Evolutionary conservation across 2,888 invertebrate genomes (phyloP).

Genomic region (Penaeus monodon): DNA sequence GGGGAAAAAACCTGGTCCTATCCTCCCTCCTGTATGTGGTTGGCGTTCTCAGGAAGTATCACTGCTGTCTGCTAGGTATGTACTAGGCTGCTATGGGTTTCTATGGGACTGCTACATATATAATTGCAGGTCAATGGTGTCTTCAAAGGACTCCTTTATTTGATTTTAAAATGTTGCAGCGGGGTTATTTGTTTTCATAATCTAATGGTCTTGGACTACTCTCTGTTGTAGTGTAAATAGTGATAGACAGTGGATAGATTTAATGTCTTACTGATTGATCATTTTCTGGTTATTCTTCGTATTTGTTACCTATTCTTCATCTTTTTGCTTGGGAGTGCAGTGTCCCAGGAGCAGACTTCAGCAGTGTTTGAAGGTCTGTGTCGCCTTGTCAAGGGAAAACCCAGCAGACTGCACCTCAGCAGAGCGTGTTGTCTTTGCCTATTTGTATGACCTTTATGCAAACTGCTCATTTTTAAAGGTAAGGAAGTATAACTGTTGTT

Average conservation of each 20-base stretch:
- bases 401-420: constrained; percentile 95
- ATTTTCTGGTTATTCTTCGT: too few relatives aligned
- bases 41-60: constrained; percentile 92
- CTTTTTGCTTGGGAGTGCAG: constrained; percentile 69
- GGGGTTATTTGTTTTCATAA: not conserved
- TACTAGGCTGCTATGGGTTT: not conserved
- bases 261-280: too few relatives aligned
- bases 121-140: too few relatives aligned
- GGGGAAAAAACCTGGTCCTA: too few relatives aligned
- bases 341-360: constrained; percentile 89
- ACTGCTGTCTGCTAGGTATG: constrained; percentile 74
- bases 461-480: constrained; percentile 84
- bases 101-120: too few relatives aligned
- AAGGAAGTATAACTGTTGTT: not conserved
- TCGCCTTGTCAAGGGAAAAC: constrained; percentile 91
- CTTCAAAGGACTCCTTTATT: too few relatives aligned
- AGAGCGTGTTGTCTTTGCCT: constrained; percentile 93
- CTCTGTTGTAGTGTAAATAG: too few relatives aligned
- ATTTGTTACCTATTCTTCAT: too few relatives aligned
- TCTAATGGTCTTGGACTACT: too few relatives aligned
- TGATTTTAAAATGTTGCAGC: too few relatives aligned
- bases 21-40: constrained; percentile 92
- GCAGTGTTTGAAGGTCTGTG: constrained; percentile 93
- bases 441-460: constrained; percentile 91
- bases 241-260: too few relatives aligned